phyloP scores from a whole-genome alignment of 2,888 invertebrate species.

The Caradrina kadenii region DNA sequence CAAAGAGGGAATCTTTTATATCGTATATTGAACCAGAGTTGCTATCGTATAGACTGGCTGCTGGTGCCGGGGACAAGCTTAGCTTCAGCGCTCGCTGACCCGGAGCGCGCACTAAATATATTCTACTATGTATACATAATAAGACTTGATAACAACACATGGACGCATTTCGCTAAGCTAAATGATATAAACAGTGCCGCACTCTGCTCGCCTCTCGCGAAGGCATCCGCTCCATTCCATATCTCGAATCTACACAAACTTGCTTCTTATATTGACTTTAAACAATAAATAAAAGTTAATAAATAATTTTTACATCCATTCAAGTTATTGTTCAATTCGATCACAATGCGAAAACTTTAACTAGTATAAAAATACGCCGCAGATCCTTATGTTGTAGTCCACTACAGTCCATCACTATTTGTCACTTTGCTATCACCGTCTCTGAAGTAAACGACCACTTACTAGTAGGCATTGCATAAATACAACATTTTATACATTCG shows the following conservation, averaged over 20 bases:
- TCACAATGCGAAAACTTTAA: constrained; percentile 79
- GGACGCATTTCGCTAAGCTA: constrained; percentile 63
- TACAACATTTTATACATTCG: constrained; percentile 72
- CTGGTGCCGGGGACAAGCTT: constrained; percentile 26
- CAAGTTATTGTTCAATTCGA: constrained; percentile 78
- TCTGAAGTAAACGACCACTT: constrained; percentile 66
- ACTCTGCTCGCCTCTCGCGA: constrained; percentile 52
- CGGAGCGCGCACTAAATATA: constrained; percentile 48
- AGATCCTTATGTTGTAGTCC: constrained; percentile 63
- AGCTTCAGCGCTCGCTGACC: constrained; percentile 41
- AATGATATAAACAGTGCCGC: constrained; percentile 51
- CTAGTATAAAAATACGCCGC: constrained; percentile 80
- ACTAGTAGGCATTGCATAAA: constrained; percentile 76
- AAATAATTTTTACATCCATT: constrained; percentile 74
- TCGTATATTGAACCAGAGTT: constrained; percentile 54
- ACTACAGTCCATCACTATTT: constrained; percentile 68
- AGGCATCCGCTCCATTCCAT: constrained; percentile 73
- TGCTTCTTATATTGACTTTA: constrained; percentile 73
- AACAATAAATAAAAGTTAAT: constrained; percentile 83
- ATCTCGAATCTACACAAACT: constrained; percentile 62
- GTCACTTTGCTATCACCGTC: constrained; percentile 83
- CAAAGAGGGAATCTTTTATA: constrained; percentile 52
- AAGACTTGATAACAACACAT: constrained; percentile 55
- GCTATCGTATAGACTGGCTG: constrained; percentile 30
- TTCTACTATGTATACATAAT: constrained; percentile 53